Evolutionary conservation across 2,113 vertebrate species (phyloP).

Genomic region (Odocoileus hemionus): DNA sequence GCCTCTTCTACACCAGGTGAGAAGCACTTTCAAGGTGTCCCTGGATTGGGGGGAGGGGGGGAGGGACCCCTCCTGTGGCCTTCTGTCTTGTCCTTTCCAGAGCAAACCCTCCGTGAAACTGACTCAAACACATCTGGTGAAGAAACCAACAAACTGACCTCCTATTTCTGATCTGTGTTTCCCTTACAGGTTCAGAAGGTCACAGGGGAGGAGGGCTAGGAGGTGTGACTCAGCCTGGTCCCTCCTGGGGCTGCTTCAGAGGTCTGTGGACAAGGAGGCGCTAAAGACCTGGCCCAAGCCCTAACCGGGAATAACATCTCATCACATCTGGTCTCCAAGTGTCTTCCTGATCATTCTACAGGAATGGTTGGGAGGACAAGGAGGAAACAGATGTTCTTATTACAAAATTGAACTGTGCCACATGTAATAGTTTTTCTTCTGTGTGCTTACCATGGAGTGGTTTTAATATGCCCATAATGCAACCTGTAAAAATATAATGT

Average conservation of each 20-base stretch:
- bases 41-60: background rate
- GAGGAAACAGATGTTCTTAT: background rate
- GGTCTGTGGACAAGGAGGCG: background rate
- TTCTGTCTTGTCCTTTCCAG: background rate
- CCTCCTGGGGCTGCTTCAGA: background rate
- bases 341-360: background rate
- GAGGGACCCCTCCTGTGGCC: background rate
- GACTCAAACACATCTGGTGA: background rate
- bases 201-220: too few species aligned
- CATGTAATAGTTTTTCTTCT: background rate
- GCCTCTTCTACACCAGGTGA: slow-evolving; percentile 26
- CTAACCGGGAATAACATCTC: background rate
- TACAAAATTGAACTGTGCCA: background rate
- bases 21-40: background rate
- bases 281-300: too few species aligned
- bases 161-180: background rate
- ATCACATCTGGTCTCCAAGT: background rate
- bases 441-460: too few species aligned
- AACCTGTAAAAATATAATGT: background rate
- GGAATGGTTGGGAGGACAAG: background rate
- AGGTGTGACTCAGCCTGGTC: background rate
- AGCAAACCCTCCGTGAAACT: background rate
- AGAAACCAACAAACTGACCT: background rate
- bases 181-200: background rate
- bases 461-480: background rate